These are phyloP conservation scores for Erebia palarica DNA, from an alignment of 2,888 invertebrate genomes.

Conservation along the genomic window DNA sequence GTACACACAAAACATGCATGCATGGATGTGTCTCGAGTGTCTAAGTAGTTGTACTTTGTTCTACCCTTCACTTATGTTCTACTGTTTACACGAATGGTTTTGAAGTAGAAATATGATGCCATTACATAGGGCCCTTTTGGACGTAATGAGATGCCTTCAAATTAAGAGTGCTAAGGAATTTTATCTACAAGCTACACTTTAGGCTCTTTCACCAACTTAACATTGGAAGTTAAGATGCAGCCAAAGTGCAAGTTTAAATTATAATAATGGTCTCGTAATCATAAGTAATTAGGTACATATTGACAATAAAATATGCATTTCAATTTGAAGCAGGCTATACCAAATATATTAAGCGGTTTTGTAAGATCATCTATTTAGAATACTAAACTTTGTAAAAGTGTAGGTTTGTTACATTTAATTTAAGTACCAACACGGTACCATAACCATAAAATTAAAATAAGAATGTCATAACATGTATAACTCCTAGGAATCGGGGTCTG, in stretches of 20 bases:
- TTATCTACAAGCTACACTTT: no score
- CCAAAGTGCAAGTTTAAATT: no score
- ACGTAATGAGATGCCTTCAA: no score
- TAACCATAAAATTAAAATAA: not conserved
- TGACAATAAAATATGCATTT: no score
- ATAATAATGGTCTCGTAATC: no score
- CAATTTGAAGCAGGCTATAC: no score
- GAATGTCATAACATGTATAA: not conserved
- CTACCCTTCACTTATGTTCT: conserved; percentile 7
- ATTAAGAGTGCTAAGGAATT: no score
- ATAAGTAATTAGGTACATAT: no score
- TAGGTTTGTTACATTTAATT: no score
- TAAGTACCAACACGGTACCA: not conserved
- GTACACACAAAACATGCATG: conserved; percentile 39
- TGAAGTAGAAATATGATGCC: not conserved
- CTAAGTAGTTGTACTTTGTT: not conserved
- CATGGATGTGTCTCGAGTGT: conserved; percentile 23
- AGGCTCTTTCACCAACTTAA: not conserved
- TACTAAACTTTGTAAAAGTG: no score
- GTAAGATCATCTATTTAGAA: not conserved
- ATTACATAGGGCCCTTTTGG: not conserved
- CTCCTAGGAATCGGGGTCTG: no score
- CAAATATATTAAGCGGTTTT: not conserved
- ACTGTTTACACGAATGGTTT: not conserved
- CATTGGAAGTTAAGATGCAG: no score